Evolutionary conservation across 2,888 invertebrate species (phyloP).

Genomic region (Saturnia japonica): DNA sequence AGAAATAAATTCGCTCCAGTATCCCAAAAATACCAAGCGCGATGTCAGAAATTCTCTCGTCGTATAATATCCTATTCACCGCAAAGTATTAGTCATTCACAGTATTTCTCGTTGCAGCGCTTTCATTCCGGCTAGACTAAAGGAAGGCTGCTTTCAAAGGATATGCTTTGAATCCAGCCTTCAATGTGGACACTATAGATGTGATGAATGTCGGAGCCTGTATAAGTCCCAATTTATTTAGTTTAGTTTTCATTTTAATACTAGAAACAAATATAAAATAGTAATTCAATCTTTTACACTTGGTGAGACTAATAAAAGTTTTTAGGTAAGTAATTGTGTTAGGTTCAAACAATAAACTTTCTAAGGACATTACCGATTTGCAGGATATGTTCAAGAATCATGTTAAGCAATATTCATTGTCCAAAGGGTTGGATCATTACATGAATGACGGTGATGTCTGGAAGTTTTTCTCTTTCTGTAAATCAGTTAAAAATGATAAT

Average conservation of each 20-base stretch:
- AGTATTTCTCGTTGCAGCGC: conserved; percentile 41
- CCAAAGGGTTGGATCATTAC: too few relatives aligned
- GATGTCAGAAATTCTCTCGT: conserved; percentile 7
- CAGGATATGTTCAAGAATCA: too few relatives aligned
- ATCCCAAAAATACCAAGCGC: background rate
- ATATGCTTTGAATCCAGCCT: conserved; percentile 41
- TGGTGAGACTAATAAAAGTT: too few relatives aligned
- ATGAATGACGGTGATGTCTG: too few relatives aligned
- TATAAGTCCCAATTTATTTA: background rate
- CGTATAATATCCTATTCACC: conserved; percentile 38
- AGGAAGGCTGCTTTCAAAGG: conserved; percentile 51
- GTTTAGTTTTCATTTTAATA: background rate
- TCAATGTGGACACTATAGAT: conserved; percentile 20
- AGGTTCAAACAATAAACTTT: too few relatives aligned
- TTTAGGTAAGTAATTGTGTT: too few relatives aligned
- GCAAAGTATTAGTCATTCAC: conserved; percentile 55
- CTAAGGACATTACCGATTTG: too few relatives aligned
- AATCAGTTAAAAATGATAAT: too few relatives aligned
- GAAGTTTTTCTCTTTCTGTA: too few relatives aligned
- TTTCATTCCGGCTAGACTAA: conserved; percentile 41
- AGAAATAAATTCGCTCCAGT: background rate
- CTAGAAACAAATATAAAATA: too few relatives aligned
- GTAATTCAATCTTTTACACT: too few relatives aligned
- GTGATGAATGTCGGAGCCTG: background rate
- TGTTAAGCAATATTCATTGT: too few relatives aligned